Evolutionary conservation across 30 jellyfish, hydroid and myxozoan genomes (phyloP).

Genomic region (Hydractinia symbiolongicarpus): DNA sequence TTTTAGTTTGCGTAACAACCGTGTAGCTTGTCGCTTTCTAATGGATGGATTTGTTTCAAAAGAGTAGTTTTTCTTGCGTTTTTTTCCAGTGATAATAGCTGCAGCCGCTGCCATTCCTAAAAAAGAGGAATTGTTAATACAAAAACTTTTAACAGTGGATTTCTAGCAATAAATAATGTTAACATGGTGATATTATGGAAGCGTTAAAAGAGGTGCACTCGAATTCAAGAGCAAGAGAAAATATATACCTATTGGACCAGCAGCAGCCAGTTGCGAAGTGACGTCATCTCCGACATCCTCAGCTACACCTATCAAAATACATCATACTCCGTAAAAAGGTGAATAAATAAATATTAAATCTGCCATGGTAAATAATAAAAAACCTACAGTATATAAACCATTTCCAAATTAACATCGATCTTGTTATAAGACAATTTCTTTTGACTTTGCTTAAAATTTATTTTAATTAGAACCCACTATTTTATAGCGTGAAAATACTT

Average conservation of each 20-base stretch:
- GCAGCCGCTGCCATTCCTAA: constrained; percentile 98
- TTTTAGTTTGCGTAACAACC: constrained; percentile 75
- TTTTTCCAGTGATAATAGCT: constrained; percentile 90
- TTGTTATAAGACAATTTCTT: too few relatives aligned
- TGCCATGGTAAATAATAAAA: too few relatives aligned
- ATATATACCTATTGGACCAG: constrained; percentile 79
- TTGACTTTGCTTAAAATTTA: too few relatives aligned
- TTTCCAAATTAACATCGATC: too few relatives aligned
- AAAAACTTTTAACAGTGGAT: too few relatives aligned
- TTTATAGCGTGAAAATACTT: too few relatives aligned
- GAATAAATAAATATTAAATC: too few relatives aligned
- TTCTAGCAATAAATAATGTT: too few relatives aligned
- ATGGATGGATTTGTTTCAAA: constrained; percentile 98
- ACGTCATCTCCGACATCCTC: constrained; percentile 93
- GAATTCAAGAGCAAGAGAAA: neutral
- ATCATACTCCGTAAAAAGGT: too few relatives aligned
- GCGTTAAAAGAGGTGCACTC: neutral
- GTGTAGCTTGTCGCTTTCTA: constrained; percentile 98
- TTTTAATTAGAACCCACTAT: too few relatives aligned
- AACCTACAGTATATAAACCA: too few relatives aligned
- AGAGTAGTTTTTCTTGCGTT: constrained; percentile 65
- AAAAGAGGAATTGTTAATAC: neutral
- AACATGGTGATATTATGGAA: too few relatives aligned
- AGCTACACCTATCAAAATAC: neutral
- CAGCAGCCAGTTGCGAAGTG: constrained; percentile 90